Evolutionary conservation across 2,113 vertebrate genomes (phyloP).

Genomic region (Thalassoma bifasciatum): DNA sequence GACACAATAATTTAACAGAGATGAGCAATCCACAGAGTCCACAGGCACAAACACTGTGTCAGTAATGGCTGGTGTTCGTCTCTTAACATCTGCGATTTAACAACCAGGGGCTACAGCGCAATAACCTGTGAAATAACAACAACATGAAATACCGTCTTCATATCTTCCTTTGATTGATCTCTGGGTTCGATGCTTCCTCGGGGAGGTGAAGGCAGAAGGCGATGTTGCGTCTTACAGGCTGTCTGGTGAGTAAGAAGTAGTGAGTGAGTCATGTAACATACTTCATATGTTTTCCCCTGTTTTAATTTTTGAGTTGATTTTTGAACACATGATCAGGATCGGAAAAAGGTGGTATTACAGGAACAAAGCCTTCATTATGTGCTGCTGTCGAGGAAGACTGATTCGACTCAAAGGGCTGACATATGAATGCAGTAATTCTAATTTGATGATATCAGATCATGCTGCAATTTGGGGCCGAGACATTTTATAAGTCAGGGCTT

Average conservation of each 20-base stretch:
- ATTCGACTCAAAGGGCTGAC: neutral
- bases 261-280: slow-evolving; percentile 37
- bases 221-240: neutral
- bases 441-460: slow-evolving; percentile 24
- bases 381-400: neutral
- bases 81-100: slow-evolving; percentile 36
- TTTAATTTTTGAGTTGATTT: slow-evolving; percentile 3
- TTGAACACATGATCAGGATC: neutral
- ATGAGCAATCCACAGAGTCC: slow-evolving; percentile 25
- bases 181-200: neutral
- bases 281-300: neutral
- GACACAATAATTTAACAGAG: slow-evolving; percentile 30
- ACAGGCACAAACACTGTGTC: slow-evolving; percentile 5
- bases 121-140: slow-evolving; percentile 17
- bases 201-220: slow-evolving; percentile 7
- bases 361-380: neutral
- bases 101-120: slow-evolving; percentile 1
- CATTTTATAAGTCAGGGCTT: slow-evolving; percentile 10
- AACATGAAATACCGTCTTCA: slow-evolving; percentile 58
- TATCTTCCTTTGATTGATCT: slow-evolving; percentile 52
- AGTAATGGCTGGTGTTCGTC: slow-evolving; percentile 42
- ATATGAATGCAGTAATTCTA: neutral
- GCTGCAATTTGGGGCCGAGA: neutral
- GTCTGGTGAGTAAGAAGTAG: slow-evolving; percentile 33
- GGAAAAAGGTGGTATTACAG: neutral